phyloP scores from a whole-genome alignment of 2,113 vertebrate genomes.

The Equus quagga region DNA sequence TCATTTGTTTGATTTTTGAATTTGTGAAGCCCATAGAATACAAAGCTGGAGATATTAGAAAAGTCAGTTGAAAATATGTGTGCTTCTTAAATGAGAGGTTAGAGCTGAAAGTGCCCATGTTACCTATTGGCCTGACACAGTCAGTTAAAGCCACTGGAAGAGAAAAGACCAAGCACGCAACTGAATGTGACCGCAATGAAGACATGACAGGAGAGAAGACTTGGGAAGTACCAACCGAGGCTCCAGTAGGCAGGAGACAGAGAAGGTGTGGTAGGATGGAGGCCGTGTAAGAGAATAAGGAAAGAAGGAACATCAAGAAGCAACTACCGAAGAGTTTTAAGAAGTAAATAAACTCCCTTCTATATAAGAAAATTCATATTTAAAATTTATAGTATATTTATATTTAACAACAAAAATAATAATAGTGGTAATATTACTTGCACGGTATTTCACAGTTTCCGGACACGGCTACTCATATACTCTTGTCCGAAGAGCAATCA shows the following conservation, averaged over 20 bases:
- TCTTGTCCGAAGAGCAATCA: not conserved
- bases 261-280: not conserved
- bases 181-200: not conserved
- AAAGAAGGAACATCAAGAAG: not conserved
- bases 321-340: not conserved
- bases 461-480: not conserved
- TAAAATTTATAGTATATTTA: not conserved
- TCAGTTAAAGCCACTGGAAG: not conserved
- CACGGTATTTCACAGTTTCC: not conserved
- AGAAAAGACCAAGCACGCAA: not conserved
- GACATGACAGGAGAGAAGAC: not conserved
- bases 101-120: not conserved
- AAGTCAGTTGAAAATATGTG: not conserved
- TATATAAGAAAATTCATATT: not conserved
- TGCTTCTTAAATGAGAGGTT: not conserved
- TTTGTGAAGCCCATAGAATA: not conserved
- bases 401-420: not conserved
- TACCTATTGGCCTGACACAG: not conserved
- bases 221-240: not conserved
- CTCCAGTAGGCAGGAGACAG: not conserved
- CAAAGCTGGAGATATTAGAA: not conserved
- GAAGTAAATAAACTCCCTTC: not conserved
- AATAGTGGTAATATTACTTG: not conserved
- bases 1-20: not conserved
- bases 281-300: not conserved